phyloP scores from a whole-genome alignment of 2,888 invertebrate species.

The Girardia tigrina region DNA sequence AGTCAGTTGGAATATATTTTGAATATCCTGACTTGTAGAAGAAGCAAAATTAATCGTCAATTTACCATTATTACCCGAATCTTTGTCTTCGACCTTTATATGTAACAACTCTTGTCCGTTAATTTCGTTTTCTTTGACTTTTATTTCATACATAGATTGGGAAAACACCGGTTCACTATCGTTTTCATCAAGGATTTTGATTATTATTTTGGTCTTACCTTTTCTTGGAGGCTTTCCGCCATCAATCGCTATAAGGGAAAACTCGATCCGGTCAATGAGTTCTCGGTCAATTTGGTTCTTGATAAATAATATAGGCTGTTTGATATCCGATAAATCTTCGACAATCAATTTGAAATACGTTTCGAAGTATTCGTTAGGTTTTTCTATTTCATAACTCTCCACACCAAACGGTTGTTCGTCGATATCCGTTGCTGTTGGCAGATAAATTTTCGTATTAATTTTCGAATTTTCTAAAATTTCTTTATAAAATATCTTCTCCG shows the following conservation, averaged over 20 bases:
- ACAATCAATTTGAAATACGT: conserved; percentile 16
- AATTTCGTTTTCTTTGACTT: conserved; percentile 30
- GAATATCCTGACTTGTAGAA: not conserved
- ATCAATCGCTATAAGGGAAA: conserved; percentile 6
- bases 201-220: conserved; percentile 20
- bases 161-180: conserved; percentile 31
- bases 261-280: not conserved
- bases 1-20: conserved; percentile 27
- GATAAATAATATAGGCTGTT: conserved; percentile 13
- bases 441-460: not conserved
- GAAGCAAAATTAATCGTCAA: conserved; percentile 6
- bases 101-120: not conserved
- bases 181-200: conserved; percentile 29
- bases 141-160: conserved; percentile 25
- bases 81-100: conserved; percentile 29
- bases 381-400: conserved; percentile 9
- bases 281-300: conserved; percentile 20
- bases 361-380: not conserved
- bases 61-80: conserved; percentile 24
- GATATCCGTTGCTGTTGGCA: not conserved
- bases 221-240: conserved; percentile 24
- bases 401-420: not conserved
- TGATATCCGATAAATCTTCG: not conserved
- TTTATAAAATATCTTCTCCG: conserved; percentile 10
- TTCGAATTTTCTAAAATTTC: conserved; percentile 12